Conservation (phyloP, 2,797 vertebrate species). For the Argya squamiceps region DNA sequence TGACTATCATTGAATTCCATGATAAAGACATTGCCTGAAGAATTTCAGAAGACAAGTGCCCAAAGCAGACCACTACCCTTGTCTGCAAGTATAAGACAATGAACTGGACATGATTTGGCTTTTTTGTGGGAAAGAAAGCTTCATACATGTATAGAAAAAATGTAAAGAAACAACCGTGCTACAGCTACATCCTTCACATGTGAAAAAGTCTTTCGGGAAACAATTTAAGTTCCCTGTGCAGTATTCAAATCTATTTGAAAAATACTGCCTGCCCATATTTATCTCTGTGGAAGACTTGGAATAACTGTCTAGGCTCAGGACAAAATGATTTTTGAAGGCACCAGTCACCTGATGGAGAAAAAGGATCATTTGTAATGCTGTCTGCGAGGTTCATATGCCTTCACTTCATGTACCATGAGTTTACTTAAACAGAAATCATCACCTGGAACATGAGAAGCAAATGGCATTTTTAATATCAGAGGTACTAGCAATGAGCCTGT, state of each 20-base stretch:
- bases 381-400: neutral
- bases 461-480: slow-evolving; percentile 20
- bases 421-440: slow-evolving; percentile 17
- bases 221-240: neutral
- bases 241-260: slow-evolving; percentile 15
- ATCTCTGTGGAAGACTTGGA: neutral
- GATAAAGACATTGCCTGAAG: neutral
- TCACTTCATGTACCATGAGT: slow-evolving; percentile 4
- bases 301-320: neutral
- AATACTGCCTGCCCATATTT: neutral
- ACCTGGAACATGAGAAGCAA: slow-evolving; percentile 6
- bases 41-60: neutral
- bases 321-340: neutral
- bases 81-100: neutral
- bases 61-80: neutral
- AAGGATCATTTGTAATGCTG: neutral
- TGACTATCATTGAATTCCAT: neutral
- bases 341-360: neutral
- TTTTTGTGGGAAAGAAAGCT: neutral
- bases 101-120: neutral
- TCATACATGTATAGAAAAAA: neutral
- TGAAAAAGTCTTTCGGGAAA: neutral
- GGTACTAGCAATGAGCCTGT: neutral
- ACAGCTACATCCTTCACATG: neutral
- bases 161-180: neutral